Evolutionary conservation across 30 jellyfish, hydroid and myxozoan species (phyloP), one percentile per base, ranked within the genome.

Genomic region (Aurelia aurita complex sp. Pacific): DNA sequence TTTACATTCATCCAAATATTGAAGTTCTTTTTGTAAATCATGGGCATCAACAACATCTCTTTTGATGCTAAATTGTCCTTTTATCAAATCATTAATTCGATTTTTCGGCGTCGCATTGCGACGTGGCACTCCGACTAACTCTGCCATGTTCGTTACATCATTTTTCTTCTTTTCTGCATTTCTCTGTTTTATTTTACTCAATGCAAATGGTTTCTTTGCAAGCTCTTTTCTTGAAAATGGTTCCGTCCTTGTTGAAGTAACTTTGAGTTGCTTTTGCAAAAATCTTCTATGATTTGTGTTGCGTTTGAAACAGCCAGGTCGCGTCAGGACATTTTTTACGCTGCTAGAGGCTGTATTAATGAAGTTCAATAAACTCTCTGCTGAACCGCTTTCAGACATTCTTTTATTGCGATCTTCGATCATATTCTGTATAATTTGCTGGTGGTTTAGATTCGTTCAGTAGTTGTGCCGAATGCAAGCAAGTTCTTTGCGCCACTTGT

Each of bases 261-360:
- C 87, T 52, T 71, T 87, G 16, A 95, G 86, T 32, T 95, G 99
- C 63, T 95, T 95, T 60, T 89, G 97, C 52, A 95, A 52, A 69
- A 95, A 95, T 63, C 99, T 64, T 57, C 99, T 82, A 69, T 95
- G 99, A 79, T 95, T 95, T 33, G 99, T 95, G 52, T 95, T 95
- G 17, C 99, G 85, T 51, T 95, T 95, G 82, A 95, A 95, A 74
- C 99, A 89, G 35, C 99, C 97, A 1, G 97, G 99, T 74, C 86
- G 90, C 53, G 98, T 51, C 19, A 95, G 89, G 1, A 90, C 99
- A 34, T 94, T 85, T 52, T 95, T 90, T 17, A 95, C 99, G 64
- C 91, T 85, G 74, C 97, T 76, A 18, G 97, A 88, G 46, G 99
- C 99, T 33, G 87, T 89, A 84, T 95, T 95, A 73, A 95, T 72